These are phyloP conservation scores for Anas flavirostris DNA, from an alignment of 2,797 vertebrate species.

Conservation along the genomic window DNA sequence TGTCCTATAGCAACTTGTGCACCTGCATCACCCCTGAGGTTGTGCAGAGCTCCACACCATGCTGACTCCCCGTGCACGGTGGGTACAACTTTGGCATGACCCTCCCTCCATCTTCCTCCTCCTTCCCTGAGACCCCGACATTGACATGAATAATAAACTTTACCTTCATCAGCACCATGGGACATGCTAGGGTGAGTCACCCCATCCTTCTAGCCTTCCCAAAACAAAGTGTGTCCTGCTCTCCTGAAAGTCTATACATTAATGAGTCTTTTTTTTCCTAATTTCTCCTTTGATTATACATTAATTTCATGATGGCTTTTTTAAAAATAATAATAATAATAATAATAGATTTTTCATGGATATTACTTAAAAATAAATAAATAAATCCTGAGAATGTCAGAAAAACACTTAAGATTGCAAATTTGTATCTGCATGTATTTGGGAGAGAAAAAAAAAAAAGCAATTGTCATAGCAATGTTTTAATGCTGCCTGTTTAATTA, in stretches of 20 bases:
- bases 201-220: neutral
- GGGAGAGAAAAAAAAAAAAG: neutral
- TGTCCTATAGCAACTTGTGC: neutral
- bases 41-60: fast-evolving
- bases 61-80: neutral
- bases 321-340: too few species aligned
- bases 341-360: neutral
- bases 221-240: neutral
- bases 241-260: neutral
- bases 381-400: neutral
- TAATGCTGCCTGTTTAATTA: neutral
- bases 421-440: neutral
- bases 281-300: neutral
- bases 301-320: neutral
- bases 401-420: neutral
- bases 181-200: neutral
- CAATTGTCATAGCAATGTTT: neutral
- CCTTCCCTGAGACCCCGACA: neutral
- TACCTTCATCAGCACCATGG: neutral
- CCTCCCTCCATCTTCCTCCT: neutral
- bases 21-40: neutral
- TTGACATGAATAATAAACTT: neutral
- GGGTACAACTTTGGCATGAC: fast-evolving
- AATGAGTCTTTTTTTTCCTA: neutral
- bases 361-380: neutral